A percentile compares a stretch with the other conserved stretches of the same genome.
Evolutionary conservation across 2,113 vertebrate genomes (phyloP).

Genomic region (Lepus americanus): DNA sequence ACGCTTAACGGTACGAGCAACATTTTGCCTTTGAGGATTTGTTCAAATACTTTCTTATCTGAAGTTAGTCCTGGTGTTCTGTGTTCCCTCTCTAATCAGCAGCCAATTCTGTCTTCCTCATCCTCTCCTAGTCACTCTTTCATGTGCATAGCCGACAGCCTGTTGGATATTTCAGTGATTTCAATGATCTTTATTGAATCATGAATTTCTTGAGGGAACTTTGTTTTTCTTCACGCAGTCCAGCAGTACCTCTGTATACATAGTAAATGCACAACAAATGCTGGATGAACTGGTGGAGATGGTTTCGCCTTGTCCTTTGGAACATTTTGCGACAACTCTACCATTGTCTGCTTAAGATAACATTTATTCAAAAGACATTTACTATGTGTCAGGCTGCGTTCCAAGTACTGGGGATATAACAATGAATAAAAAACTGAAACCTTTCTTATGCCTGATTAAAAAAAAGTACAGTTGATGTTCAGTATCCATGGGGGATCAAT

Average conservation of each 20-base stretch:
- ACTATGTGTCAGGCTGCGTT: not conserved
- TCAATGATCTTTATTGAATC: conserved; percentile 1
- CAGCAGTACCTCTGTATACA: not conserved
- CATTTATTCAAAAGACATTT: conserved; percentile 39
- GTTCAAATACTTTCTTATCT: conserved; percentile 39
- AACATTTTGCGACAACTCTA: conserved; percentile 24
- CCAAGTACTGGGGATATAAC: not conserved
- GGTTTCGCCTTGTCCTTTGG: not conserved
- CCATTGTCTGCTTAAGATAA: not conserved
- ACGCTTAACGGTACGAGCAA: not conserved
- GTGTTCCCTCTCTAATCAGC: not conserved
- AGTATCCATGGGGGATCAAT: no score
- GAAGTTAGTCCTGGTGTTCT: not conserved
- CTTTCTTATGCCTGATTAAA: not conserved
- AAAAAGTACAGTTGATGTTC: no score
- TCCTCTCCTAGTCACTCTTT: not conserved
- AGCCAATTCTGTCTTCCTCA: not conserved
- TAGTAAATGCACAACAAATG: not conserved
- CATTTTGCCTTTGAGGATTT: conserved; percentile 2
- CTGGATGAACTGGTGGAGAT: not conserved
- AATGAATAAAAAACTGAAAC: conserved; percentile 6
- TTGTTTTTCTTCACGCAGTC: conserved; percentile 29
- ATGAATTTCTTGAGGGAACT: conserved; percentile 6
- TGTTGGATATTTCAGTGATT: not conserved
- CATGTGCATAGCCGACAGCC: not conserved